Conservation (phyloP, 1,140 invertebrate genomes). For the Tetragnatha versicolor region DNA sequence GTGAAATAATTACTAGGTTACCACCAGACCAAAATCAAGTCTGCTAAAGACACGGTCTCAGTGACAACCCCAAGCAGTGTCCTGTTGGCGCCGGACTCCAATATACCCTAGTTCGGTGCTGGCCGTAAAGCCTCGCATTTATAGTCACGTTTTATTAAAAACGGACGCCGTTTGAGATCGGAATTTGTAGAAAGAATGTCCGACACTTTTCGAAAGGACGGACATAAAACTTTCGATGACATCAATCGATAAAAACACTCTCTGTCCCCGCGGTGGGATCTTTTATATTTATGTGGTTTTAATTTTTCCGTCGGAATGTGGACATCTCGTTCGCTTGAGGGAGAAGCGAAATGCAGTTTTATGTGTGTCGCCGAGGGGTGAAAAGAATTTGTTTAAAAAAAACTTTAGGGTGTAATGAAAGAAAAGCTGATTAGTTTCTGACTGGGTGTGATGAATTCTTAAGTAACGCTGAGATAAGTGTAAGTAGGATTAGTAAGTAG, state of each 20-base stretch:
- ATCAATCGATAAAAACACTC: slow-evolving; percentile 44
- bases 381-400: too few species aligned
- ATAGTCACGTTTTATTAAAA: slow-evolving; percentile 48
- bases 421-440: too few species aligned
- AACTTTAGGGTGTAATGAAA: too few species aligned
- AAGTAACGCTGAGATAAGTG: too few species aligned
- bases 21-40: too few species aligned
- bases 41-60: too few species aligned
- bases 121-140: slow-evolving; percentile 33
- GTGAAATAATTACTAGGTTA: too few species aligned
- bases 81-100: slow-evolving; percentile 24
- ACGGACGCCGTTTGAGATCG: slow-evolving; percentile 28
- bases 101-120: slow-evolving; percentile 15
- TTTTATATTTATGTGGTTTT: slow-evolving; percentile 8
- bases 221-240: slow-evolving; percentile 43
- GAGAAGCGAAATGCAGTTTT: too few species aligned
- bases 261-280: background rate
- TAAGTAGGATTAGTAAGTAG: too few species aligned
- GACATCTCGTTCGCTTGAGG: slow-evolving; percentile 1
- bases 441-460: too few species aligned
- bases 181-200: slow-evolving; percentile 43
- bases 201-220: slow-evolving; percentile 40
- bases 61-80: too few species aligned
- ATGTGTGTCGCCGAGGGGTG: too few species aligned
- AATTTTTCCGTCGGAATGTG: background rate